A percentile compares a stretch with the other conserved stretches of the same genome.
Conservation (phyloP, 2,113 vertebrate species). For the Grallaria varia region DNA sequence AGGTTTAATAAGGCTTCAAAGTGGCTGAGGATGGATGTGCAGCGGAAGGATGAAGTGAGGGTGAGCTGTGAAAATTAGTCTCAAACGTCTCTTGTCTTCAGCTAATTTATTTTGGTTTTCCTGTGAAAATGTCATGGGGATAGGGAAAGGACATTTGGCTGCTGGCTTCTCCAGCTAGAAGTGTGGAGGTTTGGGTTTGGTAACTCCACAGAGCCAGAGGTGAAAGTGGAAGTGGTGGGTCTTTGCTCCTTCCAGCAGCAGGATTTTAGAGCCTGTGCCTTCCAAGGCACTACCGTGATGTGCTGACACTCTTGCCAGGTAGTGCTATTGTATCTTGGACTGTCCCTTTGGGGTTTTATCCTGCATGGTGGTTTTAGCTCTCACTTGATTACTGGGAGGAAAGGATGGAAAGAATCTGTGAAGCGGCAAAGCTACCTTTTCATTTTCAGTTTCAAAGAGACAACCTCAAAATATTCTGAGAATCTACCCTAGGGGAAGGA, state of each 20-base stretch:
- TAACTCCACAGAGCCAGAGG: accelerated
- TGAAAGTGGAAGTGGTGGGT: neutral
- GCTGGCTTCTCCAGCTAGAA: neutral
- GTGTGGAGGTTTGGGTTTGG: neutral
- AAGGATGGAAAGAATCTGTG: neutral
- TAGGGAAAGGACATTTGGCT: neutral
- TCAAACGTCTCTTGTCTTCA: neutral
- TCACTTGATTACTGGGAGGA: neutral
- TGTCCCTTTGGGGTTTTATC: neutral
- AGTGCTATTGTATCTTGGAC: neutral
- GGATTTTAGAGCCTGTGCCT: neutral
- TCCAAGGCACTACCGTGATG: neutral
- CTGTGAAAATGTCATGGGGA: neutral
- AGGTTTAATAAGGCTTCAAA: neutral
- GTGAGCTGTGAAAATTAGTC: neutral
- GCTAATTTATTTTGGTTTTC: neutral
- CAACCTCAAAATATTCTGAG: constrained; percentile 45
- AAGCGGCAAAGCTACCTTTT: constrained; percentile 25
- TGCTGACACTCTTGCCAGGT: neutral
- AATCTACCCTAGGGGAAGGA: constrained; percentile 9
- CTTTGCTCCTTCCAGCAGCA: neutral
- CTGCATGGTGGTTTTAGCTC: neutral
- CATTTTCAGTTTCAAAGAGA: neutral
- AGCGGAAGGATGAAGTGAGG: neutral
- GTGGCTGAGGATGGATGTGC: constrained; percentile 21